phyloP scores from a whole-genome alignment of 2,888 invertebrate species.

The Drosophila nr. fundita region DNA sequence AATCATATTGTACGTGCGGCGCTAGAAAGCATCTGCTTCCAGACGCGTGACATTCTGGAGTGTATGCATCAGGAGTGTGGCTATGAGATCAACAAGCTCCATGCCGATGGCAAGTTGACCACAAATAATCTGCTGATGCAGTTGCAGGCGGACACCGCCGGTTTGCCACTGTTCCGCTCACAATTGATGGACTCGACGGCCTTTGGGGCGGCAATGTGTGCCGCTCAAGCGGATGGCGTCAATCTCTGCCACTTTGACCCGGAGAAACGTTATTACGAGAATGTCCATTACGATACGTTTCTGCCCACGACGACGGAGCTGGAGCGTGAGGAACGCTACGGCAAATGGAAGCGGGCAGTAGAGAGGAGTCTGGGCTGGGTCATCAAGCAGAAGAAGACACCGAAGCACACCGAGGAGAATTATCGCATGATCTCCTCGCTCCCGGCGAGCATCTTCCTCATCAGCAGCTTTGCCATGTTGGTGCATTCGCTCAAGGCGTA shows the following conservation, averaged over 20 bases:
- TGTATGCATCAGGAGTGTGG: constrained; percentile 97
- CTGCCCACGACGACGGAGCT: constrained; percentile 92
- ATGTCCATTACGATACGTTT: constrained; percentile 89
- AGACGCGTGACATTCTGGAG: constrained; percentile 96
- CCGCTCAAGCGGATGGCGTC: constrained; percentile 92
- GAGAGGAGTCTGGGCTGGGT: constrained; percentile 96
- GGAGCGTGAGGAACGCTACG: constrained; percentile 93
- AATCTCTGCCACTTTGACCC: constrained; percentile 89
- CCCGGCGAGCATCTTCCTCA: constrained; percentile 90
- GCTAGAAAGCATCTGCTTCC: constrained; percentile 97
- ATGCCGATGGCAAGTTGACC: constrained; percentile 98
- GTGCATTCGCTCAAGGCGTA: constrained; percentile 72
- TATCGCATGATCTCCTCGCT: constrained; percentile 92
- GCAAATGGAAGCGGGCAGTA: constrained; percentile 98
- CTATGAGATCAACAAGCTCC: constrained; percentile 91
- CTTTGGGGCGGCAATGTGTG: constrained; percentile 96
- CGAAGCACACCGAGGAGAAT: constrained; percentile 92
- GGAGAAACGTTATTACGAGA: constrained; percentile 85
- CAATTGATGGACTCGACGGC: constrained; percentile 95
- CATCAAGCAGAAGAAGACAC: constrained; percentile 89
- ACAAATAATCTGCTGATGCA: constrained; percentile 97
- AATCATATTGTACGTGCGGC: constrained; percentile 97
- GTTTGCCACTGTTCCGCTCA: constrained; percentile 95
- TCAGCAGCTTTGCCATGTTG: constrained; percentile 89
- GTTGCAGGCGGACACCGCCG: constrained; percentile 96